These are phyloP conservation scores for Cynopterus sphinx DNA, from an alignment of 2,797 vertebrate genomes.

Conservation along the genomic window DNA sequence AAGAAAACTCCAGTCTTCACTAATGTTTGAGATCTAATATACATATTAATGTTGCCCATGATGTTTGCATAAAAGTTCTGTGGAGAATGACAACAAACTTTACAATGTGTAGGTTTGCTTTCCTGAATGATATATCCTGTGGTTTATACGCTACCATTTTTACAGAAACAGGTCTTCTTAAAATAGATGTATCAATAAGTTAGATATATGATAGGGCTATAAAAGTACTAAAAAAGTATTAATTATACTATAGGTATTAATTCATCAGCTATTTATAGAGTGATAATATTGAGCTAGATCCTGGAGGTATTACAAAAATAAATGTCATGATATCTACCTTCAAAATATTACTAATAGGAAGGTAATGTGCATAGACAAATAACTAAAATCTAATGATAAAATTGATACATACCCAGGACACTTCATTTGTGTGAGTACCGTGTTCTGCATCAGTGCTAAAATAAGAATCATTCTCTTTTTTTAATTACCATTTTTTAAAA, in stretches of 20 bases:
- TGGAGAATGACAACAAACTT: background rate
- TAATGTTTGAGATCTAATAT: background rate
- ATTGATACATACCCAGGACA: rapidly evolving
- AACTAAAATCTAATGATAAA: background rate
- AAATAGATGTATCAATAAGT: background rate
- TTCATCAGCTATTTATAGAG: background rate
- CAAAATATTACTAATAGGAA: background rate
- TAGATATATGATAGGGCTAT: background rate
- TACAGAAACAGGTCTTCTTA: background rate
- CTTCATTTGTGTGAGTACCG: background rate
- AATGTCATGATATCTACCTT: background rate
- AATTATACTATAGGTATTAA: too few species aligned
- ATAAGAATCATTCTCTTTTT: background rate
- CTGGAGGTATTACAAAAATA: background rate
- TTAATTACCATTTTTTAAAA: too few species aligned
- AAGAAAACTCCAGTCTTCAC: background rate
- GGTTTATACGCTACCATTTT: background rate
- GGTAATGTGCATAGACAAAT: background rate
- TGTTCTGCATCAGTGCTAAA: background rate
- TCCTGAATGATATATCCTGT: background rate
- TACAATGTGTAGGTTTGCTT: background rate
- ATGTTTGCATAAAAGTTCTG: background rate
- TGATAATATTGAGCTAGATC: background rate
- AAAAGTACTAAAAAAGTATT: background rate
- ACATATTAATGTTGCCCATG: background rate